A percentile compares a stretch with the other conserved stretches of the same genome.
Evolutionary conservation across 2,113 vertebrate species (phyloP).

Genomic region (Crotophaga sulcirostris): DNA sequence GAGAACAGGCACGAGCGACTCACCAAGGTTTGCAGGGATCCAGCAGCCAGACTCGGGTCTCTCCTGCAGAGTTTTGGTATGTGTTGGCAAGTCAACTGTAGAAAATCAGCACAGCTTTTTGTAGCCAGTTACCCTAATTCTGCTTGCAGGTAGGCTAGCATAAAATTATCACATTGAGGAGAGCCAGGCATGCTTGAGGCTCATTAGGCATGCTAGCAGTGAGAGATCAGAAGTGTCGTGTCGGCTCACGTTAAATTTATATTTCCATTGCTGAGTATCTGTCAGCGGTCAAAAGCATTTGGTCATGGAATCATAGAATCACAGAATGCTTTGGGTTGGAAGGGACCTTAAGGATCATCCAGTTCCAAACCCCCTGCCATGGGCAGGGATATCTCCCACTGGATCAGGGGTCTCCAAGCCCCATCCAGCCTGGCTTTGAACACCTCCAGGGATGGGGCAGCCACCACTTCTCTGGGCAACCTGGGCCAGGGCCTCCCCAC

Average conservation of each 20-base stretch:
- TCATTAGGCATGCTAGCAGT: neutral
- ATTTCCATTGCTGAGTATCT: neutral
- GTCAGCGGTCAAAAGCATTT: neutral
- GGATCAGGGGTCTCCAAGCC: no score
- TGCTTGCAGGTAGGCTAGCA: neutral
- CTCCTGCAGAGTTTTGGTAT: neutral
- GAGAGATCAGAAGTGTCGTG: neutral
- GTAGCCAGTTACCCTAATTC: neutral
- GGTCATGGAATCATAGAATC: neutral
- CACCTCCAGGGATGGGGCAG: no score
- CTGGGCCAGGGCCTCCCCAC: no score
- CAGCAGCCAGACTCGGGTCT: neutral
- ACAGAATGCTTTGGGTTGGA: no score
- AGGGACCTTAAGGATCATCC: no score
- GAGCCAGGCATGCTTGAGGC: neutral
- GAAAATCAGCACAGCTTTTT: neutral
- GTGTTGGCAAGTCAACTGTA: neutral
- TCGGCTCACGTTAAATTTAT: neutral
- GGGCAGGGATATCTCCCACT: no score
- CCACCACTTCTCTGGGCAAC: no score
- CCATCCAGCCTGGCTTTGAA: no score
- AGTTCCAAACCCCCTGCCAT: no score
- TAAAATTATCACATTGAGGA: neutral
- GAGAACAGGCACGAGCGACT: accelerated
- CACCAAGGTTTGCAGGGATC: neutral